These are phyloP conservation scores for Pleuronectes platessa DNA, from an alignment of 2,113 vertebrate species.

Conservation along the genomic window DNA sequence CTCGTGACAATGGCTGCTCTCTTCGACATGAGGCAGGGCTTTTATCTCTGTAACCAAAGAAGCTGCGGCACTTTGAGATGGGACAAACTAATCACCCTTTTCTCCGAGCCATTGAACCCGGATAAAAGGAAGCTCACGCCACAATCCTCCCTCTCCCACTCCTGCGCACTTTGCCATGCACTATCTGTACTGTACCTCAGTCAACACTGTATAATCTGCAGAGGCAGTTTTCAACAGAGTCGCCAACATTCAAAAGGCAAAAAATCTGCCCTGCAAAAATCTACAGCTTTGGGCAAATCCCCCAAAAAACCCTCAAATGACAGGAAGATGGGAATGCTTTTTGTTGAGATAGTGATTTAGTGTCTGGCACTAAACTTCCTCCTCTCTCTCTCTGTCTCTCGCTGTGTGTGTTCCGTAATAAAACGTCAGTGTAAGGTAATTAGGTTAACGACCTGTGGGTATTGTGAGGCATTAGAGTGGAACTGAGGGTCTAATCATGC, in stretches of 20 bases:
- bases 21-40: slow-evolving; percentile 56
- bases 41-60: slow-evolving; percentile 81
- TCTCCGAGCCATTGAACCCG: slow-evolving; percentile 78
- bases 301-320: slow-evolving; percentile 51
- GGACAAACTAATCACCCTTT: slow-evolving; percentile 78
- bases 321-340: slow-evolving; percentile 68
- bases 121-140: slow-evolving; percentile 76
- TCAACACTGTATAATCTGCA: slow-evolving; percentile 67
- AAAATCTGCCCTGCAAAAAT: slow-evolving; percentile 53
- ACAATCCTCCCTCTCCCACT: slow-evolving; percentile 61
- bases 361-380: slow-evolving; percentile 36
- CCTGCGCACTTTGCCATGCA: slow-evolving; percentile 61
- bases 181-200: slow-evolving; percentile 69
- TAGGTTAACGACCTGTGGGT: slow-evolving; percentile 55
- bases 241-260: slow-evolving; percentile 46
- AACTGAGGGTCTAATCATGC: slow-evolving; percentile 37
- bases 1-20: slow-evolving; percentile 58
- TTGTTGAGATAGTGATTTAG: slow-evolving; percentile 69
- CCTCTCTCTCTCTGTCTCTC: not conserved
- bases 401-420: slow-evolving; percentile 52
- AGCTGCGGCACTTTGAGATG: slow-evolving; percentile 70
- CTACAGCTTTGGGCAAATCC: slow-evolving; percentile 70
- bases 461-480: slow-evolving; percentile 44
- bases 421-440: slow-evolving; percentile 61
- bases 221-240: slow-evolving; percentile 59